These are phyloP conservation scores for Serilophus lunatus DNA, from an alignment of 2,113 vertebrate genomes.

Conservation along the genomic window DNA sequence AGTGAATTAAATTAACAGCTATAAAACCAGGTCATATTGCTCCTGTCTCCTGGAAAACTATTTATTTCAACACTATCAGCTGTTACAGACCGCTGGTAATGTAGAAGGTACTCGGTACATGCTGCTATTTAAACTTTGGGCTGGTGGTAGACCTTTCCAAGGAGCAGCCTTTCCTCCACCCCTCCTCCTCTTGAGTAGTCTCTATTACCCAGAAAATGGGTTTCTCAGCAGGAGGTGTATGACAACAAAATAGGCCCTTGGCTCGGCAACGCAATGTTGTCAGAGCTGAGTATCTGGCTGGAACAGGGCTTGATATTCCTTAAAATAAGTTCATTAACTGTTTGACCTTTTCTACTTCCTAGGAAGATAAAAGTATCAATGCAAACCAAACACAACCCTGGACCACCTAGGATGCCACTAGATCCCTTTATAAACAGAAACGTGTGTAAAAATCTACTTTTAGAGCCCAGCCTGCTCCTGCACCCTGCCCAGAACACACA, in stretches of 20 bases:
- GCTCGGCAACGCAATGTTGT: constrained; percentile 60
- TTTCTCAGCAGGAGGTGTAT: constrained; percentile 65
- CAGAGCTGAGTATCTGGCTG: constrained; percentile 66
- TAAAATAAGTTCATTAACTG: constrained; percentile 80
- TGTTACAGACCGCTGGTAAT: neutral
- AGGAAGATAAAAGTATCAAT: constrained; percentile 61
- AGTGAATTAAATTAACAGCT: neutral
- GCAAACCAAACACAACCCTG: constrained; percentile 63
- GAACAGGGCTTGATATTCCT: constrained; percentile 77
- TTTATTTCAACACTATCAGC: neutral
- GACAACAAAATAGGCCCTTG: constrained; percentile 45
- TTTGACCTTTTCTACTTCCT: constrained; percentile 67
- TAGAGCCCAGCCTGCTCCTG: neutral
- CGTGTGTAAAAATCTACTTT: neutral
- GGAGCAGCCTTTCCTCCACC: neutral
- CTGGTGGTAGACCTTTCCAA: neutral
- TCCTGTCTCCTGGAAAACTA: neutral
- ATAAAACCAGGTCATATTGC: neutral
- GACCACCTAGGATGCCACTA: constrained; percentile 77
- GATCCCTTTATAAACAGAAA: neutral
- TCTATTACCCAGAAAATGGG: constrained; percentile 76
- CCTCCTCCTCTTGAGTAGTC: constrained; percentile 50
- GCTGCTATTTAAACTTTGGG: constrained; percentile 28
- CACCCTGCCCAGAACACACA: neutral
- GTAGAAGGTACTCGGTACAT: constrained; percentile 46